phyloP scores from a whole-genome alignment of 2,888 invertebrate genomes.

The Hirtodrosophila trivittata region DNA sequence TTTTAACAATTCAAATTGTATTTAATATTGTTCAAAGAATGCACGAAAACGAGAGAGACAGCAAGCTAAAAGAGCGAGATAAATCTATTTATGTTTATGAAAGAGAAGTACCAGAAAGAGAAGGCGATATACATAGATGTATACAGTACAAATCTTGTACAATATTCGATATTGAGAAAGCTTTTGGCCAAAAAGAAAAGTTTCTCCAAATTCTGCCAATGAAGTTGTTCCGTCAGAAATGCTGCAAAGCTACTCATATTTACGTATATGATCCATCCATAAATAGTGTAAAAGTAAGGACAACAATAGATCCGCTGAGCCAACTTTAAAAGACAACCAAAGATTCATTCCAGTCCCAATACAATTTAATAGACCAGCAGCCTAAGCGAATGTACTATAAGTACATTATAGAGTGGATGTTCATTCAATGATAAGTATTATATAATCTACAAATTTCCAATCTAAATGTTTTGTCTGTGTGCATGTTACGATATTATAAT shows the following conservation, averaged over 20 bases:
- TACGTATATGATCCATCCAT: conserved; percentile 38
- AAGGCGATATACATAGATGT: conserved; percentile 12
- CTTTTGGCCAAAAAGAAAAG: no score
- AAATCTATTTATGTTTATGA: neutral
- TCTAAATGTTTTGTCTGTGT: conserved; percentile 19
- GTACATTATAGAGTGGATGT: conserved; percentile 14
- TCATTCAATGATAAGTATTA: conserved; percentile 6
- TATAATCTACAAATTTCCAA: conserved; percentile 1
- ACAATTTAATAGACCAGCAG: no score
- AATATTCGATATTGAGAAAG: no score
- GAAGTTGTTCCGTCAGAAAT: conserved; percentile 46
- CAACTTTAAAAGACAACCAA: no score
- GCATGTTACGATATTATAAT: no score
- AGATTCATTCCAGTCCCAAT: no score
- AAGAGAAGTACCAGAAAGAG: no score
- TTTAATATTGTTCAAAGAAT: conserved; percentile 21
- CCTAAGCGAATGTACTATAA: conserved; percentile 23
- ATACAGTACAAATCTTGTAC: no score
- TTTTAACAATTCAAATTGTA: conserved; percentile 21
- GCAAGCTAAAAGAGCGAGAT: conserved; percentile 20
- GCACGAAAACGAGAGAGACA: conserved; percentile 45
- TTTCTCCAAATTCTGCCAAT: conserved; percentile 38
- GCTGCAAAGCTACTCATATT: conserved; percentile 20
- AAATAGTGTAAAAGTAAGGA: conserved; percentile 24
- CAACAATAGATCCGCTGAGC: no score